A percentile compares a stretch with the other conserved stretches of the same genome.
Evolutionary conservation across 2,888 invertebrate genomes (phyloP).

Genomic region (Dynastes grantii): DNA sequence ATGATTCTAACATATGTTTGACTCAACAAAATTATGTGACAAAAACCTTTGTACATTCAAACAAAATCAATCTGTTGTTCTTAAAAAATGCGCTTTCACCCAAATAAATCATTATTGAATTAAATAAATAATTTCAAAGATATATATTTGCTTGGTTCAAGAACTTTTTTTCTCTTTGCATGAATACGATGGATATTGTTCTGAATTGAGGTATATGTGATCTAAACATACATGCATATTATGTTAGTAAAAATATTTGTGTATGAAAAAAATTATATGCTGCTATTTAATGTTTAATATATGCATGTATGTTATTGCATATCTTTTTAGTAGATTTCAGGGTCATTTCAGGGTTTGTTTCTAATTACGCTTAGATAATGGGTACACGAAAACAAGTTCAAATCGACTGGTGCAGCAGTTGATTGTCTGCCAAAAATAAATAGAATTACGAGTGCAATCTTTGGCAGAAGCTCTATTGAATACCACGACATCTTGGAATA

Average conservation of each 20-base stretch:
- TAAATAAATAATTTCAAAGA: no score
- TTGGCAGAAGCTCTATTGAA: conserved; percentile 17
- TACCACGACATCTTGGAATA: neutral
- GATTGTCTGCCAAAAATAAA: conserved; percentile 21
- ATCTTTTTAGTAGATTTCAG: neutral
- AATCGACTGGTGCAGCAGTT: conserved; percentile 2
- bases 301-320: neutral
- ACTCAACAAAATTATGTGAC: no score
- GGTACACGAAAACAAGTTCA: conserved; percentile 2
- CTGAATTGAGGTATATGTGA: no score
- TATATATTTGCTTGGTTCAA: no score
- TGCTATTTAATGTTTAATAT: neutral
- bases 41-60: no score
- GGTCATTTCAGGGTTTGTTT: neutral
- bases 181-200: no score
- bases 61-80: no score
- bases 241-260: neutral
- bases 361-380: neutral
- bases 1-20: no score
- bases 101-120: no score
- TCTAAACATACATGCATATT: neutral
- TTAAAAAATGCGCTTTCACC: no score
- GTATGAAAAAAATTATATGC: neutral
- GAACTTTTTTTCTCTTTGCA: no score
- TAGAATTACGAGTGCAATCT: conserved; percentile 6